These are phyloP conservation scores for Cephus nigrinus DNA, from an alignment of 2,888 invertebrate species.

Conservation along the genomic window DNA sequence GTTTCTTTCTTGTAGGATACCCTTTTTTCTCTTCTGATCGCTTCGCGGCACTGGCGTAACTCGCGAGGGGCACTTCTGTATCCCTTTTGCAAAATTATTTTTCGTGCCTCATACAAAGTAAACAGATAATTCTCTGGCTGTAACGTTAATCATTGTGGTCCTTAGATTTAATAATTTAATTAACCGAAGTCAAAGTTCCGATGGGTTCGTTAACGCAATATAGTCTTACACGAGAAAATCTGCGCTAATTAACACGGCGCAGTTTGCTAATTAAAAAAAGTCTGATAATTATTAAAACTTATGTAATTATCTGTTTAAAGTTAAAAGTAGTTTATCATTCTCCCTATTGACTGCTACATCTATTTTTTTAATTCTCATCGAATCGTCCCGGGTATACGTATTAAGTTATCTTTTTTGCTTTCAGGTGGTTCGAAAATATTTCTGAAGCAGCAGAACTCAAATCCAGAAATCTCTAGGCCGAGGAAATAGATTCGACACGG, in stretches of 20 bases:
- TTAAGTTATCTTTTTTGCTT: background rate
- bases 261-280: background rate
- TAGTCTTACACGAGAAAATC: background rate
- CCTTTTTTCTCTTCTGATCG: conserved; percentile 40
- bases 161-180: background rate
- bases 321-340: background rate
- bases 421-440: background rate
- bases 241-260: background rate
- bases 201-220: background rate
- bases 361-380: background rate
- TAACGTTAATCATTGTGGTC: background rate
- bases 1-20: conserved; percentile 38
- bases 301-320: background rate
- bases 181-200: background rate
- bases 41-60: conserved; percentile 46
- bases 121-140: background rate
- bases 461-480: background rate
- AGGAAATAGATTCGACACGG: background rate
- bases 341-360: background rate
- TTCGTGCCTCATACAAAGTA: background rate
- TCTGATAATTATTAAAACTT: background rate
- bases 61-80: conserved; percentile 26
- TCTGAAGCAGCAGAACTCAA: background rate
- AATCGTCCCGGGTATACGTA: background rate
- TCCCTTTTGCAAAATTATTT: conserved; percentile 17